These are phyloP conservation scores for Ptilorrhoa leucosticta DNA, from an alignment of 2,113 vertebrate species.

Conservation along the genomic window DNA sequence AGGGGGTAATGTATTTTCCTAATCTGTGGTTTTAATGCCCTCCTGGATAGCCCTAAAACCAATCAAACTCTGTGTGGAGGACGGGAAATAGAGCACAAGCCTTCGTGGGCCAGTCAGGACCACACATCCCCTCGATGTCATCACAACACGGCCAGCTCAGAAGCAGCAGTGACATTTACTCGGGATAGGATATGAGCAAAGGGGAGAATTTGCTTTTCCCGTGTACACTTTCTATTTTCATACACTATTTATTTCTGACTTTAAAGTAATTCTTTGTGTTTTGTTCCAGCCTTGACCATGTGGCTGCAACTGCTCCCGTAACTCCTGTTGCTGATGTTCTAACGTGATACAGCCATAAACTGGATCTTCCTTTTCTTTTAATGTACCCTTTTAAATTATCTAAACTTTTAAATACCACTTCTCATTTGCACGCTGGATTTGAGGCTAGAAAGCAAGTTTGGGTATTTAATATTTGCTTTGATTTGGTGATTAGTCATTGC, in stretches of 20 bases:
- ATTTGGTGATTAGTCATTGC: constrained; percentile 65
- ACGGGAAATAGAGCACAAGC: constrained; percentile 15
- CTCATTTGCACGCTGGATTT: constrained; percentile 51
- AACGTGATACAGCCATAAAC: constrained; percentile 39
- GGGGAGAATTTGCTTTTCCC: background rate
- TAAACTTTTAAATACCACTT: constrained; percentile 34
- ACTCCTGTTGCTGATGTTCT: constrained; percentile 39
- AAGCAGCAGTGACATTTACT: background rate
- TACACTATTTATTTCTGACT: constrained; percentile 3
- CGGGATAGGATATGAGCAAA: background rate
- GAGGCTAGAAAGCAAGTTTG: constrained; percentile 53
- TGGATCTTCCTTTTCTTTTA: constrained; percentile 7
- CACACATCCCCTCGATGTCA: background rate
- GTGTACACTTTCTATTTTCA: background rate
- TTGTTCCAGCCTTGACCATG: constrained; percentile 9
- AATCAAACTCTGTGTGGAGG: background rate
- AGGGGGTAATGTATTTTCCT: constrained; percentile 3
- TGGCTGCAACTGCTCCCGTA: constrained; percentile 19
- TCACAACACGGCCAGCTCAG: background rate
- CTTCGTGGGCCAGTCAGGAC: background rate
- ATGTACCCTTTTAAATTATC: constrained; percentile 57
- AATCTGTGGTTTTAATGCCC: constrained; percentile 31
- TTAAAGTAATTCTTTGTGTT: constrained; percentile 14
- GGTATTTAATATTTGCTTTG: constrained; percentile 63
- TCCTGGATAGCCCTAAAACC: constrained; percentile 30